phyloP scores from a whole-genome alignment of 2,113 vertebrate species.

The Rostratula benghalensis region DNA sequence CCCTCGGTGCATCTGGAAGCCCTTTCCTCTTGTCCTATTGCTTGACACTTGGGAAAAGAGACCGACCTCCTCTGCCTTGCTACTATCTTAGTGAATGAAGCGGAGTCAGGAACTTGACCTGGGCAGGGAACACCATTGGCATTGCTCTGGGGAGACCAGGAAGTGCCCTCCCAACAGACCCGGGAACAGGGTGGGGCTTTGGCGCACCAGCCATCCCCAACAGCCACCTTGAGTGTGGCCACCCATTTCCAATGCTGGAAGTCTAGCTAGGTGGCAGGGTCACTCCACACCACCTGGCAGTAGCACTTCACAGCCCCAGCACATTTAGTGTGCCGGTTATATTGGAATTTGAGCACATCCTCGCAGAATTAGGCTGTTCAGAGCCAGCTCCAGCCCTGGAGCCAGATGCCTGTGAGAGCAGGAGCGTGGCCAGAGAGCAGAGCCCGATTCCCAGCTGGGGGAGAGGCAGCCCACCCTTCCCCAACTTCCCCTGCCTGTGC shows the following conservation, averaged over 20 bases:
- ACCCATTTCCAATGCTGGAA: neutral
- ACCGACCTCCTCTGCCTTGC: neutral
- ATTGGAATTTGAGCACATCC: rapidly evolving
- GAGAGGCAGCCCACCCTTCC: neutral
- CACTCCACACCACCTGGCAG: neutral
- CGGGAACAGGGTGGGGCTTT: rapidly evolving
- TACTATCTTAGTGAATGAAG: no score
- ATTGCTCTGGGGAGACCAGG: neutral
- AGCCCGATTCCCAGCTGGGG: neutral
- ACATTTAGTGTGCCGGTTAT: rapidly evolving
- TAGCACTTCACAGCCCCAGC: neutral
- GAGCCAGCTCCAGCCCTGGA: neutral
- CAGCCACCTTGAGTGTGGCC: neutral
- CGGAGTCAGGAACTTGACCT: neutral
- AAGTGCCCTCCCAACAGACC: neutral
- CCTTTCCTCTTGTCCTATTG: neutral
- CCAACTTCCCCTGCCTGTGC: rapidly evolving
- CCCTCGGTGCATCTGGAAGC: neutral
- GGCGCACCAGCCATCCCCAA: neutral
- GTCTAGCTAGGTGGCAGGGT: rapidly evolving
- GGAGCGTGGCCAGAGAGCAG: rapidly evolving
- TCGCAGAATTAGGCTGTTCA: rapidly evolving
- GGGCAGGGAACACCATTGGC: neutral
- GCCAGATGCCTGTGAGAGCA: rapidly evolving
- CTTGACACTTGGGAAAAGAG: neutral